phyloP scores from a whole-genome alignment of 2,113 vertebrate genomes.

The Eolophus roseicapilla region DNA sequence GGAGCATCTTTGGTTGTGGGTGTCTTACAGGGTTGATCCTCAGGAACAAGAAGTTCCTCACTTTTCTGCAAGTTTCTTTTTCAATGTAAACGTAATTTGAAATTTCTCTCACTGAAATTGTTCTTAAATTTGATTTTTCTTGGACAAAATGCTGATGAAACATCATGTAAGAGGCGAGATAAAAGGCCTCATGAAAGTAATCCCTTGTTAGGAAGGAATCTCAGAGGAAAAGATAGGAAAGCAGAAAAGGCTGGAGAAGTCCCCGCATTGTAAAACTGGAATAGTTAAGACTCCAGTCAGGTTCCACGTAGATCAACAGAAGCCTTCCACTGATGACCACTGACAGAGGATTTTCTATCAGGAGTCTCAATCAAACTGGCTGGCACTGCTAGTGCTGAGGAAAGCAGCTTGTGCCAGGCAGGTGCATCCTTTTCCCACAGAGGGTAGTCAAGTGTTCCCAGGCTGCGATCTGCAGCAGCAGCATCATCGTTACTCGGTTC shows the following conservation, averaged over 20 bases:
- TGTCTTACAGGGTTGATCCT: background rate
- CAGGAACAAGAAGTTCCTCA: background rate
- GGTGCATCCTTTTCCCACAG: background rate
- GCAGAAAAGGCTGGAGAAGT: background rate
- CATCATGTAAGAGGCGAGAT: background rate
- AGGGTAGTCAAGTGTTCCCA: background rate
- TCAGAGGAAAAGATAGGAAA: background rate
- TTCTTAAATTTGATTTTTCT: background rate
- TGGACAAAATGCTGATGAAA: background rate
- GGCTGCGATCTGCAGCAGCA: background rate
- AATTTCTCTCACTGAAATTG: background rate
- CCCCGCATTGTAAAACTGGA: background rate
- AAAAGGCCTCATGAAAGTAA: background rate
- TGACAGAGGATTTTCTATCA: background rate
- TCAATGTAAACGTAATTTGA: background rate
- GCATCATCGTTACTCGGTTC: rapidly evolving
- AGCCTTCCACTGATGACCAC: background rate
- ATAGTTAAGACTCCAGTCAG: background rate
- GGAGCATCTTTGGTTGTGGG: background rate
- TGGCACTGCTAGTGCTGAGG: background rate
- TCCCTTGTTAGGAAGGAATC: background rate
- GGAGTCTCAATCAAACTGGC: background rate
- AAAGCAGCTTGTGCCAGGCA: background rate
- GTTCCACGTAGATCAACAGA: background rate
- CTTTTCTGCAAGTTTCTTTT: background rate